phyloP scores from a whole-genome alignment of 2,113 vertebrate genomes.

The Microtus montanus region DNA sequence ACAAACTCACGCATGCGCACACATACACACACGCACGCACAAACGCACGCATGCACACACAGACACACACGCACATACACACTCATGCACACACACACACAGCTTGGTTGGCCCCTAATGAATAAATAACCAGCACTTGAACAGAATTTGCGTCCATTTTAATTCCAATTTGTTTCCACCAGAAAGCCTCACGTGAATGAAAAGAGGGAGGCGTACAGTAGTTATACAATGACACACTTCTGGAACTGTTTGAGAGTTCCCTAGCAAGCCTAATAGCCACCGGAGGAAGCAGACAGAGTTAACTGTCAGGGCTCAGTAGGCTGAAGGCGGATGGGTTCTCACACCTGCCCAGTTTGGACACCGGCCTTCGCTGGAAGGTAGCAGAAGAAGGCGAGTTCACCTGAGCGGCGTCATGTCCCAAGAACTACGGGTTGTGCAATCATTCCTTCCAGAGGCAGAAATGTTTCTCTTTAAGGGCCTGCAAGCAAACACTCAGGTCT shows the following conservation, averaged over 20 bases:
- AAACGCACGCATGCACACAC: no score
- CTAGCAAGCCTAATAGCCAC: not conserved
- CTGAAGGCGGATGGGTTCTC: not conserved
- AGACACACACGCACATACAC: not conserved
- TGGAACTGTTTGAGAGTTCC: slow-evolving; percentile 51
- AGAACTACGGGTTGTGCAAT: not conserved
- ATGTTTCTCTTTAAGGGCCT: not conserved
- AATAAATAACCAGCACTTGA: slow-evolving; percentile 71
- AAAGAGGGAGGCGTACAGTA: not conserved
- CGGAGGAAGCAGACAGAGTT: slow-evolving; percentile 33
- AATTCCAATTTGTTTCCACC: slow-evolving; percentile 63
- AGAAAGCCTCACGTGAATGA: slow-evolving; percentile 66
- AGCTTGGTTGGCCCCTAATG: slow-evolving; percentile 58
- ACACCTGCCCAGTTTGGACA: not conserved
- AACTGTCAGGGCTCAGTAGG: not conserved
- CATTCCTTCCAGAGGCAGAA: not conserved
- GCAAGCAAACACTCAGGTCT: not conserved
- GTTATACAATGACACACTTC: slow-evolving; percentile 38
- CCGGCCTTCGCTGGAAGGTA: not conserved
- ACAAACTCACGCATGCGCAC: no score
- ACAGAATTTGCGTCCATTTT: slow-evolving; percentile 63
- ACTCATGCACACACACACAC: not conserved
- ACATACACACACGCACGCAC: accelerated
- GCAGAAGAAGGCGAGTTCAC: not conserved
- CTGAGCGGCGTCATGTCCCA: not conserved